These are phyloP conservation scores for Habropoda laboriosa DNA, from an alignment of 1,140 invertebrate species.

Conservation along the genomic window DNA sequence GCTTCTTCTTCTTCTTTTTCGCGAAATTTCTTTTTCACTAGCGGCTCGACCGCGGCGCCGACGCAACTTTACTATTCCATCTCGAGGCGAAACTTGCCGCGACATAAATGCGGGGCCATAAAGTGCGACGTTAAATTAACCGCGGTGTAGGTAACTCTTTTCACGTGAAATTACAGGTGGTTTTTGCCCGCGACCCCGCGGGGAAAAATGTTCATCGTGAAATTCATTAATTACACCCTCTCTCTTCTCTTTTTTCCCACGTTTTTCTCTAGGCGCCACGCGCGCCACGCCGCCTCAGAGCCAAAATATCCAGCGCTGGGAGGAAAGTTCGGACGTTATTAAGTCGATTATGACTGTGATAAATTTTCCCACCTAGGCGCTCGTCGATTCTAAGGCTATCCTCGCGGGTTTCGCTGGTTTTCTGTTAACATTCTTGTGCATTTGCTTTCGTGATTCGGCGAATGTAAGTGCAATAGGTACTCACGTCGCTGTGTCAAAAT, in stretches of 20 bases:
- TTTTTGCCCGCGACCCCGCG: neutral
- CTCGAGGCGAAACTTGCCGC: conserved; percentile 24
- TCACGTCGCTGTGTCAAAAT: too few relatives aligned
- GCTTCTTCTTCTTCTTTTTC: neutral
- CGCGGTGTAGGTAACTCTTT: conserved; percentile 36
- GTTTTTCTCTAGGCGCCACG: neutral
- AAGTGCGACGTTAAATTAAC: conserved; percentile 39
- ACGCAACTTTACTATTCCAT: conserved; percentile 32
- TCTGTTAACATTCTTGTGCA: too few relatives aligned
- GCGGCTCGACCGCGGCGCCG: neutral
- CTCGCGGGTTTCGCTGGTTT: too few relatives aligned
- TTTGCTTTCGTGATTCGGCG: too few relatives aligned
- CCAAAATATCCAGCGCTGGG: neutral
- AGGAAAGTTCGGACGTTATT: neutral
- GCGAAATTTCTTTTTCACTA: neutral
- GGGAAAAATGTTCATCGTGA: conserved; percentile 31
- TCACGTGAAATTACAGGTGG: conserved; percentile 44
- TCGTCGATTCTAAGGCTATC: neutral
- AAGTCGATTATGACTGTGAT: conserved; percentile 5
- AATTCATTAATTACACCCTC: conserved; percentile 34
- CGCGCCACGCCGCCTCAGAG: neutral
- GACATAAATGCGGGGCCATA: conserved; percentile 30
- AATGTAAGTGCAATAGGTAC: too few relatives aligned
- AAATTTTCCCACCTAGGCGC: neutral
- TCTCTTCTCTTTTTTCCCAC: neutral